Base-by-base conservation (phyloP, 2,113 vertebrate species). In the Eurypyga helias region DNA sequence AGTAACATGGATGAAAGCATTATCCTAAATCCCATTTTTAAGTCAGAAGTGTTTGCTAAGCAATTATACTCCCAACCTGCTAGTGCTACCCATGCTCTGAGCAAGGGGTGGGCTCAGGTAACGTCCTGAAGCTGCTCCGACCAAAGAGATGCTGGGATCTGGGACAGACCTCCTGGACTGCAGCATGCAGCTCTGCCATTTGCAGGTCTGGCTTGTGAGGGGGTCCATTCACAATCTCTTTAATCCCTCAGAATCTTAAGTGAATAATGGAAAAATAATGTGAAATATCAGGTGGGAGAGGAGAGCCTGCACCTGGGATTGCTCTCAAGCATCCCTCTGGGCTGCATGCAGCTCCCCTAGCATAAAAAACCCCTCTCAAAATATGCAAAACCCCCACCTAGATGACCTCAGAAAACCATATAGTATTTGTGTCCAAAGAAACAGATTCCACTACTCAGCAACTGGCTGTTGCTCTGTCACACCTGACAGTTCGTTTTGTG, bases 1-100 rank as follows among this genome's bases (percentile, higher is more conserved):
- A 88, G 33, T 25, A 86, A 67, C 33, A 8, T 0, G 13, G 34
- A 55, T 64, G 52, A 87, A 79, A 90, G 66, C 82, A 77, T 90
- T 80, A 87, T 61, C 62, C 54, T 79, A 83, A 95, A 96, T 23
- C 82, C 57, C 52, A 72, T 83, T 95, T 95, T 91, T 55, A 70
- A 92, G 73, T 83, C 75, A 46, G 7, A 89, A 91, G 38, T 24
- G 38, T 94, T 91, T 87, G 51, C 81, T 93, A 91, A 70, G 84
- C 52, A 25, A 41, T 70, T 82, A 84, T 16, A n/a, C 36, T 41
- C 58, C 72, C 58, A 49, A 71, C 46, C 13, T 43, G 67, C 73
- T 80, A 45, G 13, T 64, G 75, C 76, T 52, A 38, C 58, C 38
- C 33, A 2, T 36, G 81, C 73, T 71, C 46, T 5, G 60, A 75